These are phyloP conservation scores for Taenioides sp. DNA, from an alignment of 2,797 vertebrate genomes.

Conservation along the genomic window DNA sequence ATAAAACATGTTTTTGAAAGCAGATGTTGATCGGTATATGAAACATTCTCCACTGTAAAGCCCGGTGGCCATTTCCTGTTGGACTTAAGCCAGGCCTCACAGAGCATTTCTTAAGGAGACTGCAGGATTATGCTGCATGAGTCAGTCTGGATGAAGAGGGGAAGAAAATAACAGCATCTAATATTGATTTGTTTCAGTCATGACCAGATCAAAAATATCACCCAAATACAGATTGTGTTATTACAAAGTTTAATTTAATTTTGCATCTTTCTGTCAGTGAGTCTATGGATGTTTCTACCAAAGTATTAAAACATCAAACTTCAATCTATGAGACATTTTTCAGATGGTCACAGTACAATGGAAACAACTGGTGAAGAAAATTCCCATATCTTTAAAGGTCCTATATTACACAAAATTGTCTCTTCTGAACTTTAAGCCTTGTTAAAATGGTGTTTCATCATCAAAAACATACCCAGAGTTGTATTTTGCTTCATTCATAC, in stretches of 20 bases:
- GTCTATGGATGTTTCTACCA: neutral
- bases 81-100: conserved; percentile 40
- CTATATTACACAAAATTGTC: too few species aligned
- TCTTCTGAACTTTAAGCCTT: too few species aligned
- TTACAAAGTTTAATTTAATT: conserved; percentile 8
- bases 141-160: conserved; percentile 20
- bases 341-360: neutral
- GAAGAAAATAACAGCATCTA: conserved; percentile 26
- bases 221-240: conserved; percentile 8
- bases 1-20: conserved; percentile 18
- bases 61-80: conserved; percentile 36
- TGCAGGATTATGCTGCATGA: conserved; percentile 25
- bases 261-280: neutral
- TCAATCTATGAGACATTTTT: neutral
- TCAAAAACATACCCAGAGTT: too few species aligned
- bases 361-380: too few species aligned
- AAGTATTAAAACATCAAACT: conserved; percentile 4
- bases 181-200: conserved; percentile 36
- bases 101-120: conserved; percentile 24
- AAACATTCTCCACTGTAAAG: conserved; percentile 30
- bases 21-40: conserved; percentile 29
- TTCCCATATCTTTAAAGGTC: too few species aligned
- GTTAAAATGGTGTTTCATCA: too few species aligned
- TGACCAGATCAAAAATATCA: conserved; percentile 35
- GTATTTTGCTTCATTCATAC: too few species aligned